These are phyloP conservation scores for Mongoloraphidia duomilia DNA, from an alignment of 2,888 invertebrate genomes.

Conservation along the genomic window DNA sequence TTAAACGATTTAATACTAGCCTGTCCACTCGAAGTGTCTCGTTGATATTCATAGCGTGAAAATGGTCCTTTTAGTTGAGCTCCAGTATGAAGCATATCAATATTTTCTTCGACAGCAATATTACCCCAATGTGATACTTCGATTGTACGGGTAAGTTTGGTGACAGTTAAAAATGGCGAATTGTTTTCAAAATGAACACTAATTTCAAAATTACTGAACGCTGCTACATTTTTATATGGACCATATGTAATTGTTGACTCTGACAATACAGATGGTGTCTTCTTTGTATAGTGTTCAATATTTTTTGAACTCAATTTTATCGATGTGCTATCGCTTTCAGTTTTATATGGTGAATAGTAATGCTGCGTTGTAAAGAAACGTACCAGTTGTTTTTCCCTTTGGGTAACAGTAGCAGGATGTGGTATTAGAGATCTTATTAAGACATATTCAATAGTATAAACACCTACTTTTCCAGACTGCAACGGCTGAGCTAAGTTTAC, in stretches of 20 bases:
- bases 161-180: slow-evolving; percentile 89
- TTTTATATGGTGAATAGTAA: slow-evolving; percentile 69
- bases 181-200: slow-evolving; percentile 91
- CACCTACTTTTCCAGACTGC: slow-evolving; percentile 41
- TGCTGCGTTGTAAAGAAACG: slow-evolving; percentile 74
- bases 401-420: slow-evolving; percentile 77
- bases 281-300: slow-evolving; percentile 67
- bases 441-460: slow-evolving; percentile 54
- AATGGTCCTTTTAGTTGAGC: slow-evolving; percentile 88
- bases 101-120: slow-evolving; percentile 89
- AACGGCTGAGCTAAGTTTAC: slow-evolving; percentile 29
- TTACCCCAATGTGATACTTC: slow-evolving; percentile 99
- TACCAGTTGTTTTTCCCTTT: slow-evolving; percentile 88
- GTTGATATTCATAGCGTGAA: slow-evolving; percentile 93
- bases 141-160: slow-evolving; percentile 67
- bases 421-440: slow-evolving; percentile 64
- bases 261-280: slow-evolving; percentile 63
- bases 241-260: slow-evolving; percentile 81
- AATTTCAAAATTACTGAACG: slow-evolving; percentile 45
- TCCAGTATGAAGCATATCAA: slow-evolving; percentile 85
- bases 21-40: slow-evolving; percentile 75
- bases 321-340: slow-evolving; percentile 65
- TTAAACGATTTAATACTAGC: slow-evolving; percentile 87
- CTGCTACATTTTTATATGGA: slow-evolving; percentile 61
- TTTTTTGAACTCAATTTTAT: slow-evolving; percentile 63